Conservation (phyloP, 2,113 vertebrate genomes). For the Sclerurus mexicanus region DNA sequence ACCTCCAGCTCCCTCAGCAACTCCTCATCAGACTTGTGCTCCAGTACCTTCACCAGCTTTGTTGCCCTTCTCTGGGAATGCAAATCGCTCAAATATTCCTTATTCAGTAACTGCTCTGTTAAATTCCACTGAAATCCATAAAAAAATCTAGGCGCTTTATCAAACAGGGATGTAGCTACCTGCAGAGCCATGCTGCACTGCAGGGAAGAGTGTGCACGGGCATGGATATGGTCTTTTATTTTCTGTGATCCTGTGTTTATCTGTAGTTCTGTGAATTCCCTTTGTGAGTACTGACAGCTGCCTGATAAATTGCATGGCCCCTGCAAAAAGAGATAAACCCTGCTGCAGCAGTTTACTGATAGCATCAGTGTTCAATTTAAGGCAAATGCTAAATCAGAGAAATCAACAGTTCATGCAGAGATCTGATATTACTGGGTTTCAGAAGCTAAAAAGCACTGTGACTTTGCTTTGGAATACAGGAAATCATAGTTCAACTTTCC, state of each 20-base stretch:
- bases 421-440: background rate
- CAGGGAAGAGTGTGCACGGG: background rate
- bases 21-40: background rate
- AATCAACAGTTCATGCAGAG: conserved; percentile 37
- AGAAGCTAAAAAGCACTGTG: background rate
- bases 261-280: background rate
- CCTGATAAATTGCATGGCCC: conserved; percentile 19
- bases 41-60: background rate
- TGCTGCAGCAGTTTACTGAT: background rate
- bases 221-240: background rate
- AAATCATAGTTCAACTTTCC: background rate
- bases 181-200: background rate
- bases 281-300: background rate
- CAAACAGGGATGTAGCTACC: background rate
- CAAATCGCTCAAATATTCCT: background rate
- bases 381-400: background rate
- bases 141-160: background rate
- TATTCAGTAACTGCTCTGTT: background rate
- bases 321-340: conserved; percentile 43
- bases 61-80: background rate
- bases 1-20: background rate
- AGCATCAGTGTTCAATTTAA: conserved; percentile 28
- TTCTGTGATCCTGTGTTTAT: background rate
- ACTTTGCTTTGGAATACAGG: background rate
- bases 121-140: background rate